Base-by-base conservation (phyloP, 2,797 vertebrate species). In the Limnodromus scolopaceus region DNA sequence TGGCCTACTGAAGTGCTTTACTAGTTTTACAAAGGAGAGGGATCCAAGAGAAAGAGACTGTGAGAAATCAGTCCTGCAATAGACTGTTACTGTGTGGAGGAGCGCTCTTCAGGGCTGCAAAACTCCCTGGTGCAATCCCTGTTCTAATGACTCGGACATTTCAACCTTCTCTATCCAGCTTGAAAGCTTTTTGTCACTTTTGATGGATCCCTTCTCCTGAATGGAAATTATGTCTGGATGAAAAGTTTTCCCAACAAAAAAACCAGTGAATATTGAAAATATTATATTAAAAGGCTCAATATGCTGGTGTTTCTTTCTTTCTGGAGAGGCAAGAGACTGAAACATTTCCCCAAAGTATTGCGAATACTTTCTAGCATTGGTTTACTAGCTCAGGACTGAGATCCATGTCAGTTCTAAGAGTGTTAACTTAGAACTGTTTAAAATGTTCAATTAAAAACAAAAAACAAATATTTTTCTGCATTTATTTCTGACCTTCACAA, bases 241-340 rank as follows among this genome's bases (percentile, higher is more conserved):
- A 80, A 53, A 84, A 46, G 12, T 24, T 45, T 32, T 12, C 10
- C 3, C 10, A 19, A 36, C 3, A 10, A 28, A 53, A 53, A 32
- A n/a, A 4, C 0, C 0, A 3, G 10, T 34, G 43, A 76, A n/a
- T 64, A 71, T 14, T 1, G 0, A 39, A 36, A 39, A 25, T 7
- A 64, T 39, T 64, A 16, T 7, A 14, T 51, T 60, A 27, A 64
- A 39, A 76, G 18, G 2, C 2, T 30, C 55, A 36, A 48, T 24
- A 25, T 48, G 28, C 7, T 13, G 1, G 8, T 43, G 15, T n/a
- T 82, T 63, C 12, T n/a, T 82, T 63, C 12, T 45, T 77, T 65
- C 38, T 54, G 7, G 15, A 38, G 10, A 63, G 20, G 8, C 8
- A 61, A 60, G 38, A 38, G 13, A 61, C 14, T 1, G 5, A 77